Evolutionary conservation across 2,797 vertebrate genomes (phyloP).

Genomic region (Tragopan temminckii): DNA sequence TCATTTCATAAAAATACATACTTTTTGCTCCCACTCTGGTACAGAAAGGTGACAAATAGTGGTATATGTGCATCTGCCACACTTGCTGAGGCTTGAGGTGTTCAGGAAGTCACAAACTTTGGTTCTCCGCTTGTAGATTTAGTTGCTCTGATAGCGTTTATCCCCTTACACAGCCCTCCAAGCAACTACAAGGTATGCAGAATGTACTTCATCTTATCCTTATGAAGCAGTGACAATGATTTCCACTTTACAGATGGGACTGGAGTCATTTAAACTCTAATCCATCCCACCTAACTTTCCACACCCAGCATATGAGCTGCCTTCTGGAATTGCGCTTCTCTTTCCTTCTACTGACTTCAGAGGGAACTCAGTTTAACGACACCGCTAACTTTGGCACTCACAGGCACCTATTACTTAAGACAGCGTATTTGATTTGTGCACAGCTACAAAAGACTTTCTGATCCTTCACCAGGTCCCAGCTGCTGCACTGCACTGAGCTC

Average conservation of each 20-base stretch:
- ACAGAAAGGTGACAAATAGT: background rate
- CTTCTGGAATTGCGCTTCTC: background rate
- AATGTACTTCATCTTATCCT: background rate
- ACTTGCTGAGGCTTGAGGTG: background rate
- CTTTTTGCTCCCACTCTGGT: background rate
- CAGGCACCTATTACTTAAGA: background rate
- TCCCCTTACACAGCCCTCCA: background rate
- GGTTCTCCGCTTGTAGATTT: background rate
- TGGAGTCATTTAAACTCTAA: background rate
- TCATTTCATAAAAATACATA: background rate
- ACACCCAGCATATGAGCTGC: background rate
- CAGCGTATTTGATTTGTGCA: background rate
- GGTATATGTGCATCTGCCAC: background rate
- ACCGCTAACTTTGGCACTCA: background rate
- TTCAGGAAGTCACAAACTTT: constrained; percentile 18
- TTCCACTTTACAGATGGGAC: background rate
- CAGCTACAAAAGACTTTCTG: background rate
- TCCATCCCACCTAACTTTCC: background rate
- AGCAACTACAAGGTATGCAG: background rate
- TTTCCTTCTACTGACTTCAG: background rate
- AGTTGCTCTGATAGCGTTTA: background rate
- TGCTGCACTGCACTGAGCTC: background rate
- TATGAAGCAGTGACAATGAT: background rate
- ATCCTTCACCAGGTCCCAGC: background rate
- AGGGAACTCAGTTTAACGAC: background rate